Evolutionary conservation across 1,140 invertebrate species (phyloP).

Genomic region (Lordiphosa stackelbergi): DNA sequence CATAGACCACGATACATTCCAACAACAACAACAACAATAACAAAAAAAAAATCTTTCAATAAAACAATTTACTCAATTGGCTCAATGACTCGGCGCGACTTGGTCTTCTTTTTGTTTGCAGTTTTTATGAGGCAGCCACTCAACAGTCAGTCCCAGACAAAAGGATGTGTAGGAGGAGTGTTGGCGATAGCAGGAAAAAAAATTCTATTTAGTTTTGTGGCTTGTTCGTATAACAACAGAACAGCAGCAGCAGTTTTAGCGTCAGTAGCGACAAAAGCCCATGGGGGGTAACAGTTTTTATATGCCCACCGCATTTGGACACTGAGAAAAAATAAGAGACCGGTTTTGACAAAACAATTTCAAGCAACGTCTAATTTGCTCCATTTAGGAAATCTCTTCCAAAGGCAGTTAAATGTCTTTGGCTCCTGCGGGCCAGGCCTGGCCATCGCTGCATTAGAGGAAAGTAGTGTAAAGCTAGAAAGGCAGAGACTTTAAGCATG

Average conservation of each 20-base stretch:
- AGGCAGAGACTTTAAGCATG: too few relatives aligned
- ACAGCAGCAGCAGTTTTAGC: slow-evolving; percentile 15
- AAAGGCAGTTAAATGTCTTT: too few relatives aligned
- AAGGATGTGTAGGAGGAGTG: neutral
- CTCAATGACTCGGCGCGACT: slow-evolving; percentile 68
- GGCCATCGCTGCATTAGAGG: too few relatives aligned
- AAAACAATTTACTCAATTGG: slow-evolving; percentile 74
- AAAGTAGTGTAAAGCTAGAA: too few relatives aligned
- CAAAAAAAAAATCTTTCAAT: slow-evolving; percentile 68
- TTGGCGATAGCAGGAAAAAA: slow-evolving; percentile 1
- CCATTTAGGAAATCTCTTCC: too few relatives aligned
- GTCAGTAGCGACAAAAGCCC: slow-evolving; percentile 22
- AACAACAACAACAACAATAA: slow-evolving; percentile 43
- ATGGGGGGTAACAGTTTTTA: neutral
- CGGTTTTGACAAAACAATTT: too few relatives aligned
- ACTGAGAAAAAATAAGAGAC: too few relatives aligned
- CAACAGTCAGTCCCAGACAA: slow-evolving; percentile 21
- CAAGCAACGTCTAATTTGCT: too few relatives aligned
- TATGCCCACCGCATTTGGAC: slow-evolving; percentile 15
- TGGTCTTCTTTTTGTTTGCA: slow-evolving; percentile 42
- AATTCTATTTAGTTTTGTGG: slow-evolving; percentile 71
- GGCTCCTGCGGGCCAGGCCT: too few relatives aligned
- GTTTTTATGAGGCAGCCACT: slow-evolving; percentile 52
- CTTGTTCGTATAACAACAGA: slow-evolving; percentile 44
- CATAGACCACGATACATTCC: neutral